Evolutionary conservation across 1,140 invertebrate genomes (phyloP).

Genomic region (Leptinotarsa texana): DNA sequence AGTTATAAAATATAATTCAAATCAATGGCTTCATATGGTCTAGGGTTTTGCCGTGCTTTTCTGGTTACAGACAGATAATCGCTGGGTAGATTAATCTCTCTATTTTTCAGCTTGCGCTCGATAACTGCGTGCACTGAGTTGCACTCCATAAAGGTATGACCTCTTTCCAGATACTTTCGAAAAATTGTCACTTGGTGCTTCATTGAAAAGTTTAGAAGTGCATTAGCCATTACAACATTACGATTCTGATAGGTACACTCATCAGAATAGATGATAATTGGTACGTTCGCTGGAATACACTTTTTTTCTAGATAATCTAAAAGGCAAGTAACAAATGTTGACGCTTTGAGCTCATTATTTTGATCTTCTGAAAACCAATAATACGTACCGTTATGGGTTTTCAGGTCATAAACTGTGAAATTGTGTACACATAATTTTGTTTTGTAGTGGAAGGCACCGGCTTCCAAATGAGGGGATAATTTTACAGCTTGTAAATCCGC

Average conservation of each 20-base stretch:
- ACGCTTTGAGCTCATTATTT: conserved; percentile 40
- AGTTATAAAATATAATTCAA: conserved; percentile 7
- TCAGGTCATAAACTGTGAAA: conserved; percentile 29
- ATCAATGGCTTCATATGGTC: background rate
- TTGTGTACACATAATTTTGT: conserved; percentile 17
- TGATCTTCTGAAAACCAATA: conserved; percentile 56
- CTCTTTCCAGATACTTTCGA: conserved; percentile 55
- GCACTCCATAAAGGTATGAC: conserved; percentile 57
- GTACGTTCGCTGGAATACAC: background rate
- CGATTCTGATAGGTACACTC: conserved; percentile 38
- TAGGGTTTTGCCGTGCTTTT: conserved; percentile 11
- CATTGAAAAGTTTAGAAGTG: conserved; percentile 43
- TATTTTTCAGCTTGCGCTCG: conserved; percentile 27
- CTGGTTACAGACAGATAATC: conserved; percentile 21
- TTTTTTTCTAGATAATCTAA: too few species aligned
- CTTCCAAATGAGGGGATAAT: background rate
- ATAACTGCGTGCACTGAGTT: conserved; percentile 52
- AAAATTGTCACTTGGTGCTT: conserved; percentile 47
- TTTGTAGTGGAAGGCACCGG: background rate
- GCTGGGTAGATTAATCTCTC: conserved; percentile 23
- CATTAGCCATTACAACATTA: conserved; percentile 51
- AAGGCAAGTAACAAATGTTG: too few species aligned
- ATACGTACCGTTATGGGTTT: conserved; percentile 45
- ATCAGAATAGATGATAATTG: conserved; percentile 26
- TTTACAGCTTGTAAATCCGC: background rate